These are phyloP conservation scores for Bembecia ichneumoniformis DNA, from an alignment of 2,888 invertebrate genomes.

Conservation along the genomic window DNA sequence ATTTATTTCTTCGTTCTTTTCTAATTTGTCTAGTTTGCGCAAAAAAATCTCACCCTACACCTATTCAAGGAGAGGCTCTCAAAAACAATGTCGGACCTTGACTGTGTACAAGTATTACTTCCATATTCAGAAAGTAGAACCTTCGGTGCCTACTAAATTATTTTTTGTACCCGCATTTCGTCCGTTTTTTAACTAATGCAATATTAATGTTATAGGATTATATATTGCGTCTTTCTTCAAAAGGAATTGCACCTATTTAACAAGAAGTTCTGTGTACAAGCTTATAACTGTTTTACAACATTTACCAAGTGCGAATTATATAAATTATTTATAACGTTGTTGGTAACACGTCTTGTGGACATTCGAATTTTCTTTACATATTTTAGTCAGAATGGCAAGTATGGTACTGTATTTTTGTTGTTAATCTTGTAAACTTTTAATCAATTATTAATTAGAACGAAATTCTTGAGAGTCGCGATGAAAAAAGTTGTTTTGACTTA, in stretches of 20 bases:
- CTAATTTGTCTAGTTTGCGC: no score
- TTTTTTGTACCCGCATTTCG: no score
- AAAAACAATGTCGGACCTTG: neutral
- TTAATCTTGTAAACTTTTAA: no score
- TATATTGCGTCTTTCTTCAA: neutral
- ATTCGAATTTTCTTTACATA: neutral
- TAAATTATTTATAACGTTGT: neutral
- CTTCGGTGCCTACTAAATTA: neutral
- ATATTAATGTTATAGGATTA: neutral
- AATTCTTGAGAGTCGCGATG: no score
- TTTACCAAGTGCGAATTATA: neutral
- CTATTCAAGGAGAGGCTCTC: no score
- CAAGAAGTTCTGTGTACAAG: neutral
- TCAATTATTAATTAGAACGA: no score
- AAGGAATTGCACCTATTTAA: neutral
- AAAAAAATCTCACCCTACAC: no score
- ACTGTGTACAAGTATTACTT: neutral
- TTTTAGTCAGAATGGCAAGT: no score
- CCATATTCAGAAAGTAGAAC: neutral
- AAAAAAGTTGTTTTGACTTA: no score
- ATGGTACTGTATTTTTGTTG: no score
- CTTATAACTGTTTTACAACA: neutral
- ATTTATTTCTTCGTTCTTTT: conserved; percentile 1
- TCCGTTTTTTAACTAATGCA: neutral
- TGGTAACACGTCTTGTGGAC: neutral